These are phyloP conservation scores for Ophioninae sp. DNA, from an alignment of 2,888 invertebrate genomes.

Conservation along the genomic window DNA sequence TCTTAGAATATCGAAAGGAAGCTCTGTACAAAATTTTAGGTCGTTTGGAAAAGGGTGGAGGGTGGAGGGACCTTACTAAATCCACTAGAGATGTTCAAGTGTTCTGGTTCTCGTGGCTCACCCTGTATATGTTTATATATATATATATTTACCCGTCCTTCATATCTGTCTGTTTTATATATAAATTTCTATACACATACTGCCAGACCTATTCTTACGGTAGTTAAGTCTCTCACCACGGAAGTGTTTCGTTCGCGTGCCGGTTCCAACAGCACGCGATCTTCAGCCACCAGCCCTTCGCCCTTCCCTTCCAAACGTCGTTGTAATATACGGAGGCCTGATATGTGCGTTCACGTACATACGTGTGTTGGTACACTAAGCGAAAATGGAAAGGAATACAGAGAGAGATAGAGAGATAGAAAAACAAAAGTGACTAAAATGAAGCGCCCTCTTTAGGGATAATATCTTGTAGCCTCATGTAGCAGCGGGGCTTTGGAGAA, in stretches of 20 bases:
- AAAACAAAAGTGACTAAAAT: conserved; percentile 2
- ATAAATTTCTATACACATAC: conserved; percentile 23
- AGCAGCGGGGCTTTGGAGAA: conserved; percentile 23
- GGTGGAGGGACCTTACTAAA: too few relatives aligned
- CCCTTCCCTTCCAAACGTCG: conserved; percentile 28
- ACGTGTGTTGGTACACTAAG: conserved; percentile 1
- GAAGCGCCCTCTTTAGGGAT: conserved; percentile 21
- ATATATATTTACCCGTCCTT: conserved; percentile 33
- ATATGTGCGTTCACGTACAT: conserved; percentile 21
- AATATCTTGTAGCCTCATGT: conserved; percentile 11
- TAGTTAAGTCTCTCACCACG: conserved; percentile 62
- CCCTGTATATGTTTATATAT: conserved; percentile 20
- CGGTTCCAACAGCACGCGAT: conserved; percentile 58
- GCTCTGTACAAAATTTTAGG: too few relatives aligned
- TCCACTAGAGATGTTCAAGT: too few relatives aligned
- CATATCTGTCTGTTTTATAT: conserved; percentile 41
- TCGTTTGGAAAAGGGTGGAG: too few relatives aligned
- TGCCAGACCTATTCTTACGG: conserved; percentile 51
- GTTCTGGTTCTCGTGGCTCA: not conserved
- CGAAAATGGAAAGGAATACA: not conserved
- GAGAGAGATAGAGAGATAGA: not conserved
- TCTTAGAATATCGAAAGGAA: too few relatives aligned
- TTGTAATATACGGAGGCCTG: conserved; percentile 47
- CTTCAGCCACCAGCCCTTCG: conserved; percentile 31
- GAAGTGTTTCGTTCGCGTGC: conserved; percentile 65